Base-by-base conservation (phyloP, 2,888 invertebrate species). In the Octonoba sinensis region DNA sequence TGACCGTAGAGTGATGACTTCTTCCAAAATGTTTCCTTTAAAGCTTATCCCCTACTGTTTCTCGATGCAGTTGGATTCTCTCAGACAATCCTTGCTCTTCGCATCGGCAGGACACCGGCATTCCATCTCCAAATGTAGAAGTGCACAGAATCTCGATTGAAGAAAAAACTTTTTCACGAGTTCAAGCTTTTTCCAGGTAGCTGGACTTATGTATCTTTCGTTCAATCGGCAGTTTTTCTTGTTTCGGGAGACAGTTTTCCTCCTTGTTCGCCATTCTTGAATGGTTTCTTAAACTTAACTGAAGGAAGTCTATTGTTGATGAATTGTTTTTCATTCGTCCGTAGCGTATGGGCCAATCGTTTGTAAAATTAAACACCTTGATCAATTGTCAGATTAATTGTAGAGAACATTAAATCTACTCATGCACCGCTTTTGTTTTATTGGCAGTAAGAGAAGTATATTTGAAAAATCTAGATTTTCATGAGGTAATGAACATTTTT, bases 61-160 rank as follows among this genome's bases (percentile, higher is more conserved):
- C 47, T 59, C 72, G 78, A 79, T 79, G 72, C 78, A 79, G 72
- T 79, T 79, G 54, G 72, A 44, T 79, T 72, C 78, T 65, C 67
- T 60, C 59, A 79, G 60, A 79, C 78, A 79, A 79, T 79, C 60
- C 78, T 18, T 22, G 20, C 15, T 67, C 56, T 66, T 65, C 65
- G 65, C 59, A 49, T 75, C 67, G 59, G 36, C 72, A 60, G 72
- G 78, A 72, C 66, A 71, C 66, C 47, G 60, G 67, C 78, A 72
- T 78, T 78, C 71, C 65, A 71, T 44, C 59, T n/a, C 57, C 22
- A 57, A n/a, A 15, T 47, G 59, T 49, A 75, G 69, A 67, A 75
- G 49, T 46, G 22, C 22, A 49, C 66, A 74, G 54, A 64, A 70
- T 64, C 69, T 64, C 64, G 20, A 70, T 57, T 70, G 54, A 71